phyloP scores from a whole-genome alignment of 2,888 invertebrate species.

The Torymus aiolomorphi region DNA sequence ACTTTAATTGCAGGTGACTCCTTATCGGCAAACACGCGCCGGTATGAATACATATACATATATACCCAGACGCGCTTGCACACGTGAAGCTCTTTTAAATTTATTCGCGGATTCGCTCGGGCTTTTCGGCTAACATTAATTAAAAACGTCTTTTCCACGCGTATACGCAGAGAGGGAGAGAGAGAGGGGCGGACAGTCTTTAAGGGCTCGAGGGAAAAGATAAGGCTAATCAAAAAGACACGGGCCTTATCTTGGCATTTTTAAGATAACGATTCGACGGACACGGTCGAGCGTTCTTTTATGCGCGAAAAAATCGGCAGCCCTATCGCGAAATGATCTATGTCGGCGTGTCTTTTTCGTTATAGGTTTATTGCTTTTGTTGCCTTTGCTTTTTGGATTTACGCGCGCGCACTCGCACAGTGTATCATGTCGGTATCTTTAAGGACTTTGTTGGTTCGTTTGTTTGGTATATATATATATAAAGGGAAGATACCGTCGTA shows the following conservation, averaged over 20 bases:
- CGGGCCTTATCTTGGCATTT: slow-evolving; percentile 47
- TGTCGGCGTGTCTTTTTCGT: neutral
- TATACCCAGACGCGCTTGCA: neutral
- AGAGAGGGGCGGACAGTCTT: slow-evolving; percentile 1
- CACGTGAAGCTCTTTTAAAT: slow-evolving; percentile 19
- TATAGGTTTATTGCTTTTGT: slow-evolving; percentile 3
- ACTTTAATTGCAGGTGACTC: slow-evolving; percentile 60
- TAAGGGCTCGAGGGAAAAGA: slow-evolving; percentile 9
- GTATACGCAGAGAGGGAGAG: no score
- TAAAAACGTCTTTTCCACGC: slow-evolving; percentile 27
- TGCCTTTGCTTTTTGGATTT: neutral
- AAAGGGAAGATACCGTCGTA: no score
- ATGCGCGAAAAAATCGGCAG: slow-evolving; percentile 12
- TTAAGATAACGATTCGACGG: slow-evolving; percentile 43
- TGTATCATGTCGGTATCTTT: no score
- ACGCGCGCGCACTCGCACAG: no score
- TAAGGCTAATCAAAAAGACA: slow-evolving; percentile 52
- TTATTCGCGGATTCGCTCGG: slow-evolving; percentile 35
- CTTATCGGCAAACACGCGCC: slow-evolving; percentile 57
- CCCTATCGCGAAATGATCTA: slow-evolving; percentile 26
- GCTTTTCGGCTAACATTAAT: slow-evolving; percentile 42
- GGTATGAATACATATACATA: neutral
- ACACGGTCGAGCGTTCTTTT: slow-evolving; percentile 19
- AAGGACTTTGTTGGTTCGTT: no score
- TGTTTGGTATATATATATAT: no score